Evolutionary conservation across 2,797 vertebrate species (phyloP), one percentile per base, ranked within the genome.

Genomic region (Silurus lanzhouensis): DNA sequence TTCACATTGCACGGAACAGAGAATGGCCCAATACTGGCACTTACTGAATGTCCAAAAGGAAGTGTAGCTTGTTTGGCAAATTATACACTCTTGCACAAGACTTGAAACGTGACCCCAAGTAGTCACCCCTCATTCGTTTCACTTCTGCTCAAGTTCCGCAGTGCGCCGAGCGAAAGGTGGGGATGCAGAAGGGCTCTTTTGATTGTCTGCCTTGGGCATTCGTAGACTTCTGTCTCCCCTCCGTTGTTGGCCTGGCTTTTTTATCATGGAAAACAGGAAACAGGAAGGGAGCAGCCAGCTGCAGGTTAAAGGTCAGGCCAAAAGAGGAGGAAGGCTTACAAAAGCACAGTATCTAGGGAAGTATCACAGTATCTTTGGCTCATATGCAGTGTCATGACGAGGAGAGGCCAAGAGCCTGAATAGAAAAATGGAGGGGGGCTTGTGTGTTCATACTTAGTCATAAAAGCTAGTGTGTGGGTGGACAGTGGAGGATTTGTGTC

Each of bases 191-290:
- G 66, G 67, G 19, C 71, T 58, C 84, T 88, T 88, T 77, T 86
- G 57, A 88, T 86, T 64, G 83, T 82, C 70, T 52, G n/a, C 31
- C 27, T 15, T 81, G 64, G 64, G 77, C 87, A 88, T 75, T 31
- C 63, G 31, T 25, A 19, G 17, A 68, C 63, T 76, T 63, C 66
- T 70, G 52, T 70, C 25, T 78, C 85, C 71, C 27, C 44, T 61
- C n/a, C n/a, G 57, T 71, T 60, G 70, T 86, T 86, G 67, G 83
- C 83, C 79, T 78, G 74, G 71, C 63, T 86, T 78, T 93, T 93
- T 94, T 94, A 94, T 94, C 93, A 92, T 88, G 89, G 88, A 91
- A 93, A 94, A 93, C 94, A 95, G 94, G 93, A 96, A 96, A 93
- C 91, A 87, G 94, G 94, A 96, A 94, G 92, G 93, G 93, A 94